Evolutionary conservation across 1,140 invertebrate genomes (phyloP), one percentile per base, ranked within the genome.

Genomic region (Hylyphantes graminicola): DNA sequence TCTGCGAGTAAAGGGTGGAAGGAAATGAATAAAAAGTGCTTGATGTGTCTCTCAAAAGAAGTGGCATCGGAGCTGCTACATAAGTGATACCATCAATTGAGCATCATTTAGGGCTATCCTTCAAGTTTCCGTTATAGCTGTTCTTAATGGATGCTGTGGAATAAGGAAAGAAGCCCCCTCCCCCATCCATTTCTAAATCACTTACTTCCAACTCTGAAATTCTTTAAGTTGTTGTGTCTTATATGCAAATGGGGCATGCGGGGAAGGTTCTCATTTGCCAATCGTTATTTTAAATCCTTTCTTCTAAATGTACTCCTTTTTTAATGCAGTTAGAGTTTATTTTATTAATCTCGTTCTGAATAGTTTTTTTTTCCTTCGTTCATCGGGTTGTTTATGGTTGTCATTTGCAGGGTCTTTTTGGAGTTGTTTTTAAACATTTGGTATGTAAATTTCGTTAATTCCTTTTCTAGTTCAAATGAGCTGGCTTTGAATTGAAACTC

Each of bases 111-210:
- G 17, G 21, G 74, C 74, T 63, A 76, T 76, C 17, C 59, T 64
- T 64, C 74, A 61, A 17, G 74, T 50, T 76, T 76, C 74, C 74
- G 74, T 76, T 76, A 63, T 76, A 76, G 35, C 72, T 74, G 72
- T 9, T 76, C 74, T 64, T 76, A 76, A 76, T 61, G 59, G 57
- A 8, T n/a, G 67, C 54, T 51, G 67, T 70, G 54, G 54, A 70
- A 70, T 70, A 70, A 65, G 67, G 67, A 70, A 70, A 65, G 54
- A 70, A 35, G 35, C 5, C 35, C 35, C 35, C 17, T 70, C 15
- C 17, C 48, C 67, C 17, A 17, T 70, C 50, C 54, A 15, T 70
- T 70, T 70, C 50, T 53, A 70, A 70, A 70, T 70, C 48, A 54
- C 67, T 70, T 70, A 53, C 12, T 70, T 59, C 55, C 57, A 6